These are phyloP conservation scores for Lipotes vexillifer DNA, from an alignment of 2,113 vertebrate species.

Conservation along the genomic window DNA sequence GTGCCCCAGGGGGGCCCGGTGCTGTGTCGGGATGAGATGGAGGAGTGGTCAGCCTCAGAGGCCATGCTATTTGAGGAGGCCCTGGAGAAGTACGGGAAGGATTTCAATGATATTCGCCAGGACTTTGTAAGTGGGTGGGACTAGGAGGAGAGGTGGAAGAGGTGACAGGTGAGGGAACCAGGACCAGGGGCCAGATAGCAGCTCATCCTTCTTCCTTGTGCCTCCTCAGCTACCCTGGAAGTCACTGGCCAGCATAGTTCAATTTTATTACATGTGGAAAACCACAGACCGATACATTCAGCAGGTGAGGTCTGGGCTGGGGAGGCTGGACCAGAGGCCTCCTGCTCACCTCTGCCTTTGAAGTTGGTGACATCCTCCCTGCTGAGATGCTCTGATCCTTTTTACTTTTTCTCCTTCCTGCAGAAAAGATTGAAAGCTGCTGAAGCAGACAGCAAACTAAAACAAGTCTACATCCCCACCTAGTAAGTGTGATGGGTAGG, in stretches of 20 bases:
- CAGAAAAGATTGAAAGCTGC: constrained; percentile 95
- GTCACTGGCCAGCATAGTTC: constrained; percentile 94
- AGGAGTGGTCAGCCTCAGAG: constrained; percentile 95
- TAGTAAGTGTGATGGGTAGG: constrained; percentile 85
- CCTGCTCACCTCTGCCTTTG: neutral
- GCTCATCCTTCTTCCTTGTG: neutral
- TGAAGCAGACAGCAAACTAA: constrained; percentile 94
- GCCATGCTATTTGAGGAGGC: constrained; percentile 96
- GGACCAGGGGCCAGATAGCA: neutral
- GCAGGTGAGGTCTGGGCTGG: constrained; percentile 79
- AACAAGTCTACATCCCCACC: constrained; percentile 95
- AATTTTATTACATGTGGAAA: constrained; percentile 99
- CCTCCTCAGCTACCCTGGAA: constrained; percentile 91
- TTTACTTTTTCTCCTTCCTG: neutral
- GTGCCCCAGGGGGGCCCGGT: constrained; percentile 94
- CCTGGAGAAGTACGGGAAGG: constrained; percentile 93
- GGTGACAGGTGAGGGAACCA: neutral
- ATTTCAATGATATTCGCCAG: constrained; percentile 95
- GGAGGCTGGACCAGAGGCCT: neutral
- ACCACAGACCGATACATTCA: constrained; percentile 97
- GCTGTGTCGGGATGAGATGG: constrained; percentile 94
- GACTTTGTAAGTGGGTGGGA: constrained; percentile 87
- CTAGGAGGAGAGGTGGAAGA: neutral
- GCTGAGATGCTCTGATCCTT: neutral
- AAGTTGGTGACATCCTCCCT: neutral